Evolutionary conservation across 2,113 vertebrate genomes (phyloP).

Genomic region (Zapus hudsonius): DNA sequence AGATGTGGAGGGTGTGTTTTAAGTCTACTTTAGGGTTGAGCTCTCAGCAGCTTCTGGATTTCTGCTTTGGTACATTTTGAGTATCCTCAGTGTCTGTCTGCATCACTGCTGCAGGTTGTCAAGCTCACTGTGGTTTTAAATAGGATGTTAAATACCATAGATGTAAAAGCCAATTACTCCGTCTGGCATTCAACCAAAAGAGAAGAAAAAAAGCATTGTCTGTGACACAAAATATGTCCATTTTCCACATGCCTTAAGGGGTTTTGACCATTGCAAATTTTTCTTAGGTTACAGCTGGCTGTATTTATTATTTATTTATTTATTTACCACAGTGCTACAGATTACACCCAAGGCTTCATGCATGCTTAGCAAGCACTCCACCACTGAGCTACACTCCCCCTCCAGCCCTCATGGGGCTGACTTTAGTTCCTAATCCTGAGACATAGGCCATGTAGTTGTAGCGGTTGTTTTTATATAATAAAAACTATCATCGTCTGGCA

Average conservation of each 20-base stretch:
- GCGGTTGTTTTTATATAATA: slow-evolving; percentile 2
- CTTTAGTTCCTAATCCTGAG: slow-evolving; percentile 5
- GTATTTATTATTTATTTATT: neutral
- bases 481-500: neutral
- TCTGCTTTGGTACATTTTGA: too few relatives aligned
- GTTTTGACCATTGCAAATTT: slow-evolving; percentile 25
- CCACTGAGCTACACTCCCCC: too few relatives aligned
- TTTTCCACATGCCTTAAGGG: neutral
- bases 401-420: neutral
- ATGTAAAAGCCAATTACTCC: neutral
- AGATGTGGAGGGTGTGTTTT: too few relatives aligned
- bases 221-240: neutral
- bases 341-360: neutral
- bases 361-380: neutral
- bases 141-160: neutral
- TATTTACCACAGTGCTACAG: neutral
- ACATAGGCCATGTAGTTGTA: neutral
- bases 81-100: too few relatives aligned
- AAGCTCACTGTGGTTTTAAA: too few relatives aligned
- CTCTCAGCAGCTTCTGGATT: too few relatives aligned
- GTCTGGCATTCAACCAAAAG: neutral
- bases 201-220: neutral
- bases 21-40: too few relatives aligned
- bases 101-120: too few relatives aligned
- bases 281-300: neutral